A percentile compares a stretch with the other conserved stretches of the same genome.
Conservation (phyloP, 2,888 invertebrate genomes). For the Chelonus formosanus region DNA sequence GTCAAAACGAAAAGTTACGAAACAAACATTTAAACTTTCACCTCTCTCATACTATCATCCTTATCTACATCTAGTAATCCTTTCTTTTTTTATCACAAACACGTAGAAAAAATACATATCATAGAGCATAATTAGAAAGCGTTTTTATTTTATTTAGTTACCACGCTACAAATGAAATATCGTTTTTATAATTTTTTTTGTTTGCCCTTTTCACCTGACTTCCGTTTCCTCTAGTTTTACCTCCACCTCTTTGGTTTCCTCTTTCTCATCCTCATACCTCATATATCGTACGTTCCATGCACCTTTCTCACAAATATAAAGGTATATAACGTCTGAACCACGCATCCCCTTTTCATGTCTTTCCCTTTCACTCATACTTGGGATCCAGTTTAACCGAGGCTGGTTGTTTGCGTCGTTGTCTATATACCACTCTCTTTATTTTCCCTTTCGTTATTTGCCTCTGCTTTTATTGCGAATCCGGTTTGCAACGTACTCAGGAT, state of each 20-base stretch:
- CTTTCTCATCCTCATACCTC: slow-evolving; percentile 50
- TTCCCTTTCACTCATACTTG: slow-evolving; percentile 24
- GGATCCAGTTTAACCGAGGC: slow-evolving; percentile 52
- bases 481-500: slow-evolving; percentile 48
- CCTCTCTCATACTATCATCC: no score
- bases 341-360: slow-evolving; percentile 26
- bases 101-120: no score
- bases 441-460: slow-evolving; percentile 35
- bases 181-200: slow-evolving; percentile 6
- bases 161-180: no score
- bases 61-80: no score
- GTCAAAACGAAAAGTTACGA: no score
- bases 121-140: no score
- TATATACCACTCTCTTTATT: slow-evolving; percentile 31
- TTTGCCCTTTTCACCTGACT: slow-evolving; percentile 35
- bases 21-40: no score
- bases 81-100: no score
- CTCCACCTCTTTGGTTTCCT: slow-evolving; percentile 48
- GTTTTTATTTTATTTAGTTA: no score
- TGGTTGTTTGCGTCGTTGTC: slow-evolving; percentile 38
- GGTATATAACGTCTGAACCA: slow-evolving; percentile 17
- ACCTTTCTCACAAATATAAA: neutral
- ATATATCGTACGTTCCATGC: slow-evolving; percentile 5
- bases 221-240: slow-evolving; percentile 29
- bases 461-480: slow-evolving; percentile 62